Evolutionary conservation across 2,797 vertebrate genomes (phyloP), one percentile per base, ranked within the genome.

Genomic region (Myotis findleyi): DNA sequence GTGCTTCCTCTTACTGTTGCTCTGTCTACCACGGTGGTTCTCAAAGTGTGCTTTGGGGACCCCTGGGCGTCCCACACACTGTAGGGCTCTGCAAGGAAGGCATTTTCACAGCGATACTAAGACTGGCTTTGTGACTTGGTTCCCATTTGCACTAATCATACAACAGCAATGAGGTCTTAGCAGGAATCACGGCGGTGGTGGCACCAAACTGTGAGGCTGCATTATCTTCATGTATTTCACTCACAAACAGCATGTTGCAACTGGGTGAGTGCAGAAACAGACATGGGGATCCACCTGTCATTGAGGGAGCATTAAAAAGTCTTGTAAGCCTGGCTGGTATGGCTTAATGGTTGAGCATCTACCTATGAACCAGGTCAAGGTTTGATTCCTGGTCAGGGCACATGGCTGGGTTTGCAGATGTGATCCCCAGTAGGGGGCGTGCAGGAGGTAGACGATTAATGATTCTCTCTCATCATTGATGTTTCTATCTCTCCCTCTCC

Each of bases 111-210:
- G n/a, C 1, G 25, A 49, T 3, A 13, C 7, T 33, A 9, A 41
- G 30, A 68, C 8, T 2, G 87, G 27, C 53, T 47, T 36, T 55
- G 49, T 20, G 16, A 59, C 38, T 44, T 6, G 16, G 53, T 55
- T 53, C 2, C 7, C 25, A 2, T 38, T 25, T 55, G 64, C 25
- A 11, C 30, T 30, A 8, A 36, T 33, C 1, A 1, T 36, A 10
- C 30, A 1, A 25, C 23, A 23, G 51, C 57, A 18, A 2, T 25
- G 33, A 27, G 23, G 30, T 1, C 11, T 21, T 5, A 30, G 73
- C 21, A 2, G 0, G 0, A 5, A 2, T 5, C 47, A 0, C 0
- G 11, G 16, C 6, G 14, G 77, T 17, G 5, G 33, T 9, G 66
- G 41, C 6, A 6, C 47, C 9, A 3, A 7, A 3, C 18, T 55